Evolutionary conservation across 1,140 invertebrate genomes (phyloP), one percentile per base, ranked within the genome.

Genomic region (Callitettix versicolor): DNA sequence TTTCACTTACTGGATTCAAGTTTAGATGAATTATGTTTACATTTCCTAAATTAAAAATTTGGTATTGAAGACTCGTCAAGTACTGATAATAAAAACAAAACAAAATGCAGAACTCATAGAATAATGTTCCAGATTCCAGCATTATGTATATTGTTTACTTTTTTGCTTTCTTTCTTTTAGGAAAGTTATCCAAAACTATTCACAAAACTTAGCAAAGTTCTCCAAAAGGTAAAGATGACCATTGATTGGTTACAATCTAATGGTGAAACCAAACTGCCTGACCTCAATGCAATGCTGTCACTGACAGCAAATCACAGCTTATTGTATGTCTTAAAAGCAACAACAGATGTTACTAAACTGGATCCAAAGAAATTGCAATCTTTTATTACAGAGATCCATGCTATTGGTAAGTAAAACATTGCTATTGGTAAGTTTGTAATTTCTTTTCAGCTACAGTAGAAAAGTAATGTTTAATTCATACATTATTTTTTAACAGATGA

Each of bases 261-360:
- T 18, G 48, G 5, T 2, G 14, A 11, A 21, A 22, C 17, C 15
- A 11, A 30, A 11, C 33, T 51, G 4, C 48, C 48, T 3, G 48
- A 51, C 17, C 15, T 51, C 2, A 51, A 51, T 34, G 48, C 18
- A 2, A 51, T 51, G 48, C 17, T 51, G 20, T 51, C 48, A 15
- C 17, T 51, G 33, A 38, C 48, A 14, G 3, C 12, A 6, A 51
- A 38, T 18, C 48, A 51, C 33, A 51, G 48, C 24, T 11, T 34
- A 17, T 30, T 51, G 2, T 26, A 51, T 38, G 33, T 51, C 6
- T 21, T 51, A 34, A 30, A 51, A 34, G 15, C 30, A 12, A 51
- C 48, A 6, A 36, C 33, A 18, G 14, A 51, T 21, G 21, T 51
- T 14, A 34, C 36, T 2, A 18, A 15, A 17, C 48, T 51, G 7